Evolutionary conservation across 1,140 invertebrate species (phyloP), one percentile per base, ranked within the genome.

Genomic region (Heliothis subflexa): DNA sequence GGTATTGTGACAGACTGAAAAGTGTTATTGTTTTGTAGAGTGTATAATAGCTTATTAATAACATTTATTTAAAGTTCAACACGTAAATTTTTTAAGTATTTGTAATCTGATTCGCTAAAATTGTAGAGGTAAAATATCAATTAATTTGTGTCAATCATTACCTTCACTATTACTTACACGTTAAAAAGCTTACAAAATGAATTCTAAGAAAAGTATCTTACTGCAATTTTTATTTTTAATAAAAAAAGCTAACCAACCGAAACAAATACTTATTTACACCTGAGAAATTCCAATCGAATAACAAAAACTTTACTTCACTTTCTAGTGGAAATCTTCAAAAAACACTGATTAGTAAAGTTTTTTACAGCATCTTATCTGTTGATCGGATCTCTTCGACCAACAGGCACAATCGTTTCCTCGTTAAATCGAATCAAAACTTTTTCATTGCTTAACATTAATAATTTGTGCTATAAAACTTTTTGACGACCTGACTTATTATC

Each of bases 401-500:
- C 75, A 78, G 57, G 70, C 64, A 78, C 62, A 64, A 68, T 70
- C 64, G 45, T 13, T 45, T 70, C n/a, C 75, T 16, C 75, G 33
- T 78, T 70, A 78, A 70, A 68, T 70, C 62, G 54, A 68, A 71
- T 72, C 47, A 73, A 78, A 78, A 73, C 54, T 62, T 75, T 75
- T 75, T 75, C 59, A 75, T 75, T 28, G 59, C 73, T 13, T 64
- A 33, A 40, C 73, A 75, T 75, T 75, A 75, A 75, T 75, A 75
- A 75, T 70, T 70, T 70, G 57, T 18, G 73, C 59, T 54, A 61
- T 75, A 75, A 75, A 75, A 75, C 52, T 75, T 75, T 62, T 75
- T 75, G 73, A 75, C n/a, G 73, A 75, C 25, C 73, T 75, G 73
- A 75, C 73, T 75, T 75, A 75, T 75, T 75, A 75, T 62, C 66